Percentiles rank a stretch among this genome's conserved stretches.
These are phyloP conservation scores for Criorhina ranunculi DNA, from an alignment of 2,888 invertebrate species.

Conservation along the genomic window DNA sequence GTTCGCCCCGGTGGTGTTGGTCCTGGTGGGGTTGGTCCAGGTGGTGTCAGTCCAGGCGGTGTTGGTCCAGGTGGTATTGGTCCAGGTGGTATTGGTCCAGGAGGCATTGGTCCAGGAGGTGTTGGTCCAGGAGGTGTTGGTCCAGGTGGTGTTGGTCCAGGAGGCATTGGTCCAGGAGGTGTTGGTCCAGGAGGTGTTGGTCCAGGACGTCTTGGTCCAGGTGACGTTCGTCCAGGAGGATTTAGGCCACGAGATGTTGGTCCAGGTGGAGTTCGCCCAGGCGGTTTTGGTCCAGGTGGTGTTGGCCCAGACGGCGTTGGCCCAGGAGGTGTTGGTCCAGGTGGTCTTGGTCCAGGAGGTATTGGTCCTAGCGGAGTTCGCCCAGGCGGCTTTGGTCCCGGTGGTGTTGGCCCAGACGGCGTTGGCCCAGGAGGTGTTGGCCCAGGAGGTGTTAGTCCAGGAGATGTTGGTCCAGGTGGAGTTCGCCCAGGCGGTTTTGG, in stretches of 20 bases:
- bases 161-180: conserved; percentile 29
- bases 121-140: conserved; percentile 39
- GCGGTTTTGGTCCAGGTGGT: conserved; percentile 45
- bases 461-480: conserved; percentile 57
- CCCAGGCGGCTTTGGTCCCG: conserved; percentile 66
- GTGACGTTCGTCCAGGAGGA: conserved; percentile 39
- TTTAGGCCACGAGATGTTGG: conserved; percentile 40
- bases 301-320: conserved; percentile 43
- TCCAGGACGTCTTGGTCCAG: conserved; percentile 40
- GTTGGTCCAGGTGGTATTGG: conserved; percentile 45
- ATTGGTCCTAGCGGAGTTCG: conserved; percentile 52
- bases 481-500: conserved; percentile 47
- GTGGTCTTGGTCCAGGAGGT: conserved; percentile 48
- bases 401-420: conserved; percentile 53
- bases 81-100: conserved; percentile 55
- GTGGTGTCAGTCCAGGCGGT: conserved; percentile 54
- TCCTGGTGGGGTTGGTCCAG: conserved; percentile 48
- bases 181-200: conserved; percentile 44
- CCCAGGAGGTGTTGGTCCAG: conserved; percentile 33
- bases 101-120: conserved; percentile 24
- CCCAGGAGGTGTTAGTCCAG: conserved; percentile 44
- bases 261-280: conserved; percentile 26
- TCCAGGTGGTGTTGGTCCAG: conserved; percentile 44
- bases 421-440: conserved; percentile 52
- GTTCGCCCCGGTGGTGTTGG: conserved; percentile 48